Percentiles rank a stretch among this genome's conserved stretches.
These are phyloP conservation scores for Ceyx margarethae DNA, from an alignment of 2,113 vertebrate species.

Conservation along the genomic window DNA sequence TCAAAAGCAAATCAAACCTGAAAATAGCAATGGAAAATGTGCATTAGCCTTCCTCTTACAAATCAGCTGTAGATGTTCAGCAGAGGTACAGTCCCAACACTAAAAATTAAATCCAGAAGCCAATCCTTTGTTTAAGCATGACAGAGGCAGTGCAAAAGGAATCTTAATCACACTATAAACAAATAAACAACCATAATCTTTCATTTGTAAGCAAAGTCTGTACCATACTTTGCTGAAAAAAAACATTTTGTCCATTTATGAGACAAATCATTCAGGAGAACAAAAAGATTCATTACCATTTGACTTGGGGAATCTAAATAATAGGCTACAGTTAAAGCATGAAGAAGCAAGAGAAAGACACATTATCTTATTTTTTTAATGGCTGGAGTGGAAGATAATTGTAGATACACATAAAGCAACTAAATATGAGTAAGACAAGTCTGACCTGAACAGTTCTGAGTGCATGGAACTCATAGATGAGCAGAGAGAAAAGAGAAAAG, in stretches of 20 bases:
- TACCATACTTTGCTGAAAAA: not conserved
- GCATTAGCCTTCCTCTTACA: not conserved
- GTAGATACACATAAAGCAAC: not conserved
- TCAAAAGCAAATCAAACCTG: constrained; percentile 36
- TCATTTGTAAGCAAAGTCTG: not conserved
- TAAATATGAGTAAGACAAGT: not conserved
- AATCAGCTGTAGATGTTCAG: not conserved
- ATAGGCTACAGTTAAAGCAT: not conserved
- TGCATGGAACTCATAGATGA: not conserved
- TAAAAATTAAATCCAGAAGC: not conserved
- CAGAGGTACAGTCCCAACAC: not conserved
- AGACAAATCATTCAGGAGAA: not conserved
- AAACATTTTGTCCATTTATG: not conserved
- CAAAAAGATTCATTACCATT: not conserved
- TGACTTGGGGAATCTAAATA: not conserved
- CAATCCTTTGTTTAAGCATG: not conserved
- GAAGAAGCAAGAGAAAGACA: not conserved
- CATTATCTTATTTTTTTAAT: not conserved
- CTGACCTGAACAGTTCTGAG: not conserved
- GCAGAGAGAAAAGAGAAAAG: not conserved
- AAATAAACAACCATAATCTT: not conserved
- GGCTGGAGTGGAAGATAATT: not conserved
- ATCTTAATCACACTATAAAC: not conserved
- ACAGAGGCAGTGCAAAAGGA: not conserved
- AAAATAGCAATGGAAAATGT: constrained; percentile 28